Evolutionary conservation across 2,888 invertebrate genomes (phyloP).

Genomic region (Tolmerus cingulatus): DNA sequence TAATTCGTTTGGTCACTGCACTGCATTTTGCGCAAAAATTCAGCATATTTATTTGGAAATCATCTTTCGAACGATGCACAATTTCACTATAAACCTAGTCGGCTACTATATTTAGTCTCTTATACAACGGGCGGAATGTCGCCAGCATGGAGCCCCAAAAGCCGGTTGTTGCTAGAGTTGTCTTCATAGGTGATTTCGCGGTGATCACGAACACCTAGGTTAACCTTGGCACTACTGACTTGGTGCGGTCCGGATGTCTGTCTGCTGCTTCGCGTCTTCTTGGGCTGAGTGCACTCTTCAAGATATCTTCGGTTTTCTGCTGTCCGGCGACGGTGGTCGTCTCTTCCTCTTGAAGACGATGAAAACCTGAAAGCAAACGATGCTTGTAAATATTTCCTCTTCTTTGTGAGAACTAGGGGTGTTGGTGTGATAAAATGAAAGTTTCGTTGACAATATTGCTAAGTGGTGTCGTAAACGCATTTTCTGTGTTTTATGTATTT

Average conservation of each 20-base stretch:
- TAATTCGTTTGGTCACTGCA: slow-evolving; percentile 13
- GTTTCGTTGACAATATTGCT: not conserved
- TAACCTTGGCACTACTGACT: slow-evolving; percentile 32
- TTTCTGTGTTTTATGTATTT: not conserved
- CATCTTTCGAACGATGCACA: not conserved
- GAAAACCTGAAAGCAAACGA: not conserved
- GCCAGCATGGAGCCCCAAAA: not conserved
- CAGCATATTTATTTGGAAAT: not conserved
- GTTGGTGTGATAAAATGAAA: not conserved
- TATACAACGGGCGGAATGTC: not conserved
- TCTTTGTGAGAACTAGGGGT: not conserved
- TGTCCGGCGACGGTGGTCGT: not conserved
- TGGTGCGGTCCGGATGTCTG: not conserved
- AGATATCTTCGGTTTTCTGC: not conserved
- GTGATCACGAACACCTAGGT: not conserved
- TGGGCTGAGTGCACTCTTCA: not conserved
- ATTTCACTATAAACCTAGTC: not conserved
- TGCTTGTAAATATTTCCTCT: not conserved
- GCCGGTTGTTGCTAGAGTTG: slow-evolving; percentile 1
- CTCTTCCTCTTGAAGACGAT: not conserved
- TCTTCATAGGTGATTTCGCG: slow-evolving; percentile 3
- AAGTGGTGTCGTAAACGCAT: not conserved
- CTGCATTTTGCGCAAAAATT: not conserved
- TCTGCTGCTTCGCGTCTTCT: not conserved
- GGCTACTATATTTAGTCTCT: not conserved